Percentiles rank a stretch among this genome's conserved stretches.
These are phyloP conservation scores for Oxyteleia sp. DNA, from an alignment of 2,888 invertebrate species.

Conservation along the genomic window DNA sequence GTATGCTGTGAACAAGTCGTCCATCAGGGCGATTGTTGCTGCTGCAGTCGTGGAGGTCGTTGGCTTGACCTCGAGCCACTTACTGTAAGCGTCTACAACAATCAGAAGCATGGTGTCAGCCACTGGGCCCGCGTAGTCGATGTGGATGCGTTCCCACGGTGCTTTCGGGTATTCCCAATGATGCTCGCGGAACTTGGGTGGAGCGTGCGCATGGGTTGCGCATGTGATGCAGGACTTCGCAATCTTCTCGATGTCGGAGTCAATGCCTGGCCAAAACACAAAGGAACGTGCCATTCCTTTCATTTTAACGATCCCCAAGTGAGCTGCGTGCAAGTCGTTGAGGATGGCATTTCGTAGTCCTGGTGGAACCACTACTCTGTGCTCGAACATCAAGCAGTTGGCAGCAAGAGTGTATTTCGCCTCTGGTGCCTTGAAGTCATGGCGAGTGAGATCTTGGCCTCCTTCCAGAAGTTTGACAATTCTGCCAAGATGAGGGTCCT, in stretches of 20 bases:
- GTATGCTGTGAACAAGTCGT: constrained; percentile 48
- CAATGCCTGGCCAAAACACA: constrained; percentile 41
- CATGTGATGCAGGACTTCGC: no score
- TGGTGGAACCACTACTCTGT: constrained; percentile 15
- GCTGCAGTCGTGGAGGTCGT: constrained; percentile 13
- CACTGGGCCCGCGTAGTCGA: constrained; percentile 44
- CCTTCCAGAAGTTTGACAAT: constrained; percentile 24
- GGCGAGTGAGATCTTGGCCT: neutral
- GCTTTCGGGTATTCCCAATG: constrained; percentile 36
- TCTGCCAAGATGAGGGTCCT: constrained; percentile 29
- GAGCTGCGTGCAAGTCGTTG: constrained; percentile 18
- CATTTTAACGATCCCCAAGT: constrained; percentile 33
- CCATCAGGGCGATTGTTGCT: constrained; percentile 21
- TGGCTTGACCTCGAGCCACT: constrained; percentile 15
- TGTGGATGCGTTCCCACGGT: constrained; percentile 18
- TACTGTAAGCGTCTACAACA: neutral
- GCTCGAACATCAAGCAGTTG: constrained; percentile 26
- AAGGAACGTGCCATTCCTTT: neutral
- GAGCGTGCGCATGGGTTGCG: constrained; percentile 27
- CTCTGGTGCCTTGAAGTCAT: constrained; percentile 29
- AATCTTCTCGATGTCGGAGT: constrained; percentile 20
- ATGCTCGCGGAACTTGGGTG: constrained; percentile 13
- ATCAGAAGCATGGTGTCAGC: constrained; percentile 20
- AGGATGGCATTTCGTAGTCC: neutral
- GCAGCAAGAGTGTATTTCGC: constrained; percentile 4